These are phyloP conservation scores for Otocyon megalotis DNA, from an alignment of 2,113 vertebrate species.

Conservation along the genomic window DNA sequence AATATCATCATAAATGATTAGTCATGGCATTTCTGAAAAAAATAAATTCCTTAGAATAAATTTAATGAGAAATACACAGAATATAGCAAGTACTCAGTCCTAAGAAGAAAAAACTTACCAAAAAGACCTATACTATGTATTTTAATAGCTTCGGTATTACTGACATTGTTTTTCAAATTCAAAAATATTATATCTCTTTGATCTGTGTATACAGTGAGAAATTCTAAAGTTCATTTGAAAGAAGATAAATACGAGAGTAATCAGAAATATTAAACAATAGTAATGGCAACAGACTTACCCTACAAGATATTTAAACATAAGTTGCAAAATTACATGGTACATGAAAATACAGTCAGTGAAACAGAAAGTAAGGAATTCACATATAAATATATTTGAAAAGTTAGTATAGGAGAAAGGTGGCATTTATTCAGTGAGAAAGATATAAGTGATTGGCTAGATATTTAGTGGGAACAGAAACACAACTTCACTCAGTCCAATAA, in stretches of 20 bases:
- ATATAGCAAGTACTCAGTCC: neutral
- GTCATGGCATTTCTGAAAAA: neutral
- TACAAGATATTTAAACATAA: slow-evolving; percentile 10
- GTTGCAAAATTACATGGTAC: neutral
- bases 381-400: slow-evolving; percentile 1
- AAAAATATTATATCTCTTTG: neutral
- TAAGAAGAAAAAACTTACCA: neutral
- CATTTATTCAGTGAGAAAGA: slow-evolving; percentile 33
- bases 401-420: neutral
- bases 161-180: neutral
- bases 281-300: neutral
- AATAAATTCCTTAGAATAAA: slow-evolving; percentile 6
- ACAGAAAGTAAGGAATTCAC: slow-evolving; percentile 14
- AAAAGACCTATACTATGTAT: neutral
- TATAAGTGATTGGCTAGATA: neutral
- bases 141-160: neutral
- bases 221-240: neutral
- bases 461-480: neutral
- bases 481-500: neutral
- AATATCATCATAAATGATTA: neutral
- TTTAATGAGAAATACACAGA: neutral
- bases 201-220: neutral
- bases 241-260: neutral
- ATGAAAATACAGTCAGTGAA: slow-evolving; percentile 16
- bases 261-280: neutral